phyloP scores from a whole-genome alignment of 2,888 invertebrate species.

The Podabrus alpinus region DNA sequence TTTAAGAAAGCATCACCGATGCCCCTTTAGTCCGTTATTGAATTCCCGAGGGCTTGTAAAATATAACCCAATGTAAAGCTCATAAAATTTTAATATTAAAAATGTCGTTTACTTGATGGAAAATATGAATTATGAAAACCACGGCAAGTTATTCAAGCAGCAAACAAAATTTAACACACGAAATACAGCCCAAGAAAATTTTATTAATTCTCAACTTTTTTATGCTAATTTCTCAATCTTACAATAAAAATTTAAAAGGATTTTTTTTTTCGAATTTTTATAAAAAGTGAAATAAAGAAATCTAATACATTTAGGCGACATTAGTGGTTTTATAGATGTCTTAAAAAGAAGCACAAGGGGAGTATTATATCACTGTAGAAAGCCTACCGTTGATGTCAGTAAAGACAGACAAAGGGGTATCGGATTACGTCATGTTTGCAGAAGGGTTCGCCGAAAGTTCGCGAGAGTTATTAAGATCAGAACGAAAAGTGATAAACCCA shows the following conservation, averaged over 20 bases:
- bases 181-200: background rate
- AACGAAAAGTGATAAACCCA: conserved; percentile 10
- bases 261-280: background rate
- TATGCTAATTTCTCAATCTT: background rate
- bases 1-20: conserved; percentile 32
- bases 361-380: conserved; percentile 7
- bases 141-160: background rate
- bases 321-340: background rate
- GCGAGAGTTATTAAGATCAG: conserved; percentile 23
- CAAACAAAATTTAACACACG: background rate
- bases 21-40: conserved; percentile 39
- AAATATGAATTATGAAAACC: conserved; percentile 34
- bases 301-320: background rate
- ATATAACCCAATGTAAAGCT: conserved; percentile 41
- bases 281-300: background rate
- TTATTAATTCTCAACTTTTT: background rate
- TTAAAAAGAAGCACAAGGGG: conserved; percentile 11
- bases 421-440: conserved; percentile 25
- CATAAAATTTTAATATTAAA: conserved; percentile 48
- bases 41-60: conserved; percentile 42
- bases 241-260: background rate
- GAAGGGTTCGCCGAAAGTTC: conserved; percentile 16
- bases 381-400: conserved; percentile 15
- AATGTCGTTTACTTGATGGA: conserved; percentile 41
- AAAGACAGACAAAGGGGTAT: conserved; percentile 26